phyloP scores from a whole-genome alignment of 2,113 vertebrate species.

The Astatoreochromis straeleni region DNA sequence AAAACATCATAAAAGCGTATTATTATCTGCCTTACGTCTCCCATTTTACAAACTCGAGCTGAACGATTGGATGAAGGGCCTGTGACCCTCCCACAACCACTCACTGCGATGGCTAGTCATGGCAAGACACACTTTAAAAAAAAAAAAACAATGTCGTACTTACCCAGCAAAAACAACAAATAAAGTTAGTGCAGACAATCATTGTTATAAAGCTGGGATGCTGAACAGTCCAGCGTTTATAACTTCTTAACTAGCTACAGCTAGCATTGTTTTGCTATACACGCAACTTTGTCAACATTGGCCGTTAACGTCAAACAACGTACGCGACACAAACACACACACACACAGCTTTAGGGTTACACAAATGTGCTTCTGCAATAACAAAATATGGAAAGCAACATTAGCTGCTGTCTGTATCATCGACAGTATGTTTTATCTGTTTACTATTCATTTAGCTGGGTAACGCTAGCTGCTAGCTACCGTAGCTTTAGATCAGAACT shows the following conservation, averaged over 20 bases:
- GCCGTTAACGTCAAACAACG: not conserved
- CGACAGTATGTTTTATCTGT: not conserved
- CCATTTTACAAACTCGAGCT: not conserved
- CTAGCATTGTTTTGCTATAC: not conserved
- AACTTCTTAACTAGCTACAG: not conserved
- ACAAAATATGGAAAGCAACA: not conserved
- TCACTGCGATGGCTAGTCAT: not conserved
- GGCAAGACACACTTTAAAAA: not conserved
- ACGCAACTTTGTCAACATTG: not conserved
- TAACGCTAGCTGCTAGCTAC: not conserved
- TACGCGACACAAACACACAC: not conserved
- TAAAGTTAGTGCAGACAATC: not conserved
- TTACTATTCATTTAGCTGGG: not conserved
- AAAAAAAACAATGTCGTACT: not conserved
- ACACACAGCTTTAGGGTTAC: not conserved
- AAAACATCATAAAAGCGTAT: not conserved
- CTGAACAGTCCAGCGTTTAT: not conserved
- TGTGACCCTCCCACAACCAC: not conserved
- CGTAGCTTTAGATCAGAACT: not conserved
- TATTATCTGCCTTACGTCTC: not conserved
- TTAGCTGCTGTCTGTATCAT: not conserved
- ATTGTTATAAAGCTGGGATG: not conserved
- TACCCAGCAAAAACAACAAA: not conserved
- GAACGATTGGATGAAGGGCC: not conserved
- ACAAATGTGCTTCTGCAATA: not conserved